A percentile compares a stretch with the other conserved stretches of the same genome.
Conservation (phyloP, 2,888 invertebrate species). For the Furcula furcula region DNA sequence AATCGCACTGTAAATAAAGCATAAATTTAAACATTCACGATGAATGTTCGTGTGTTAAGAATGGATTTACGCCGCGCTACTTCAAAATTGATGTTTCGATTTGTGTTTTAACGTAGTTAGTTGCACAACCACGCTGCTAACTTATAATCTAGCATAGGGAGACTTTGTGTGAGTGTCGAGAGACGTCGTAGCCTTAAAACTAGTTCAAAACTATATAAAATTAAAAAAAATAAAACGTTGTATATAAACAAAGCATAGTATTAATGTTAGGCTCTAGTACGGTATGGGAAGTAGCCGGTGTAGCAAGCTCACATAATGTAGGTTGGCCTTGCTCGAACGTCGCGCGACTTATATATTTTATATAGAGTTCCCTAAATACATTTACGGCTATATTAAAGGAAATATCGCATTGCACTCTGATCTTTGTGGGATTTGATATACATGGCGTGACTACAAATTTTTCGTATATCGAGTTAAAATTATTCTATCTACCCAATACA, state of each 20-base stretch:
- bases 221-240: constrained; percentile 55
- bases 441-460: no score
- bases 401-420: no score
- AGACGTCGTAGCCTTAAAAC: constrained; percentile 79
- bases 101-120: constrained; percentile 33
- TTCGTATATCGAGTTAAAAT: no score
- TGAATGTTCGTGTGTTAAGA: constrained; percentile 1
- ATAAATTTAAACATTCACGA: background rate
- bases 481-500: no score
- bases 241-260: constrained; percentile 70
- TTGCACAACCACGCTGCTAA: constrained; percentile 55
- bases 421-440: no score
- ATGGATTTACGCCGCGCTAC: constrained; percentile 33
- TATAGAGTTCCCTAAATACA: no score
- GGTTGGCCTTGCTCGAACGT: constrained; percentile 38
- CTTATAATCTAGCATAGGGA: constrained; percentile 50
- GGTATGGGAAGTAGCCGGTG: constrained; percentile 48
- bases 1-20: background rate
- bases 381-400: no score
- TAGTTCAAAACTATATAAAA: constrained; percentile 79
- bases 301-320: constrained; percentile 52
- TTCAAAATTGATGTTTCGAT: constrained; percentile 52
- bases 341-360: no score
- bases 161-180: constrained; percentile 68
- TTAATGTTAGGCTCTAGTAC: constrained; percentile 63